Conservation (phyloP, 2,113 vertebrate species). For the Pangasianodon gigas region DNA sequence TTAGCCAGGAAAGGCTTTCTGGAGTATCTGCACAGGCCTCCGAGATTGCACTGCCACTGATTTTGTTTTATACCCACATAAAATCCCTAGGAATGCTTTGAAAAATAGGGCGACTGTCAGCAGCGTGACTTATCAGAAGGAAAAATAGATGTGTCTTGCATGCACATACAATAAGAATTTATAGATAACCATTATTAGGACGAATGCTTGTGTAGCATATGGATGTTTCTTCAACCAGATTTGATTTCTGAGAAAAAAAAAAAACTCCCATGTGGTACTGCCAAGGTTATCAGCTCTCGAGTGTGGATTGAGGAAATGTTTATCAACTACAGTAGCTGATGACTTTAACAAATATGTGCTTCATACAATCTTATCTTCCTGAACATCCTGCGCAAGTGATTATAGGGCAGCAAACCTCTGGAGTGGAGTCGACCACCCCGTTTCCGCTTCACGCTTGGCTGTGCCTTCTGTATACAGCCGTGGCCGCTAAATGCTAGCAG, state of each 20-base stretch:
- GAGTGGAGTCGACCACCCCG: constrained; percentile 45
- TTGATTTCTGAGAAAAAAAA: not conserved
- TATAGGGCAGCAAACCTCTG: constrained; percentile 47
- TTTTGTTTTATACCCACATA: constrained; percentile 28
- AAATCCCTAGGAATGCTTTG: not conserved
- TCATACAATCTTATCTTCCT: constrained; percentile 58
- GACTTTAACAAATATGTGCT: constrained; percentile 55
- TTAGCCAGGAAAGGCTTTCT: constrained; percentile 4
- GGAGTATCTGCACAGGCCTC: not conserved
- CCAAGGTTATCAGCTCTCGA: constrained; percentile 42
- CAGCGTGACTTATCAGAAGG: not conserved
- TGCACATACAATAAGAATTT: not conserved
- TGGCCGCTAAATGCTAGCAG: constrained; percentile 35
- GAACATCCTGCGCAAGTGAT: constrained; percentile 56
- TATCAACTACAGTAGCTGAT: constrained; percentile 48
- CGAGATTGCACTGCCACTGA: not conserved
- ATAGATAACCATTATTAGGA: not conserved
- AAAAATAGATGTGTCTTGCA: constrained; percentile 1
- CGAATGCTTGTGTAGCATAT: not conserved
- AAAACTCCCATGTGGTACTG: constrained; percentile 27
- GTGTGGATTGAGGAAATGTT: constrained; percentile 46
- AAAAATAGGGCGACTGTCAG: constrained; percentile 4
- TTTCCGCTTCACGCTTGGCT: constrained; percentile 61
- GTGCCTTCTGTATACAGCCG: constrained; percentile 50
- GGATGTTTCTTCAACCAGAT: not conserved